These are phyloP conservation scores for Anseranas semipalmata DNA, from an alignment of 2,113 vertebrate genomes.

Conservation along the genomic window DNA sequence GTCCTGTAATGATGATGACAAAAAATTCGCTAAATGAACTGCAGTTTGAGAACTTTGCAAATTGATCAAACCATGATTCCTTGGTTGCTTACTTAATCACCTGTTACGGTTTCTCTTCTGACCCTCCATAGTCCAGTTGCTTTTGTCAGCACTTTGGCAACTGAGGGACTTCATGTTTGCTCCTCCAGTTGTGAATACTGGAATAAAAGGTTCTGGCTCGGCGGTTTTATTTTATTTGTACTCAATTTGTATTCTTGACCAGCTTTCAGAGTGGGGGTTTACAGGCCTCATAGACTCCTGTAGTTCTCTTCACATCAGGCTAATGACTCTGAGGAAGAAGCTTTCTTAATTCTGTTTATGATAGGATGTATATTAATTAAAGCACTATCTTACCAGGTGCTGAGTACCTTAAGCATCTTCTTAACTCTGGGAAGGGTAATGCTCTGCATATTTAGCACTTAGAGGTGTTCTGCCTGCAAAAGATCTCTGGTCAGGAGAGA, in stretches of 20 bases:
- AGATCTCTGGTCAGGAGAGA: neutral
- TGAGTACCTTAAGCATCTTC: neutral
- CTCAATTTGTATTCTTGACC: neutral
- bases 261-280: neutral
- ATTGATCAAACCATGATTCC: conserved; percentile 46
- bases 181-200: neutral
- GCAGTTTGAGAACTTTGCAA: conserved; percentile 52
- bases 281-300: neutral
- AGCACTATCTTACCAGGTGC: neutral
- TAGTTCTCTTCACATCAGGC: neutral
- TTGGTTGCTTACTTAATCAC: conserved; percentile 58
- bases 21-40: conserved; percentile 40
- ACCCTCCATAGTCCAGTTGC: neutral
- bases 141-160: conserved; percentile 31
- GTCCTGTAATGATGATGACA: conserved; percentile 47
- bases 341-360: neutral
- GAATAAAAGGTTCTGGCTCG: conserved; percentile 22
- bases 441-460: neutral
- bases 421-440: neutral
- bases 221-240: conserved; percentile 13
- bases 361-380: neutral
- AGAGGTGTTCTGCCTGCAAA: neutral
- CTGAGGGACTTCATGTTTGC: neutral
- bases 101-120: conserved; percentile 14
- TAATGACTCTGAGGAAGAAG: neutral